Conservation (phyloP, 2,113 vertebrate genomes). For the Aviceda subcristata region DNA sequence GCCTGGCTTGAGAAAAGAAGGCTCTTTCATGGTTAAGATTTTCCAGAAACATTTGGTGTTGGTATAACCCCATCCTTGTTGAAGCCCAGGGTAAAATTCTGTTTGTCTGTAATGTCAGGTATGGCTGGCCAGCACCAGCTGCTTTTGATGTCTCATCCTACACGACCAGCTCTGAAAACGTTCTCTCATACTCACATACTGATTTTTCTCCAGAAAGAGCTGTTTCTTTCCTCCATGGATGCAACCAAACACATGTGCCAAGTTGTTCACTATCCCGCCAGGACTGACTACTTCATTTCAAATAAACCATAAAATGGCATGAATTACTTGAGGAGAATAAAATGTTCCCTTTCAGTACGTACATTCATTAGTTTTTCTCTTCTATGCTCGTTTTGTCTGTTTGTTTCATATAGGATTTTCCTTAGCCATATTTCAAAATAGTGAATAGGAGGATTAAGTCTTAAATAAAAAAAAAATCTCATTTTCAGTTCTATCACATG, state of each 20-base stretch:
- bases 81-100: conserved; percentile 6
- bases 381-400: not conserved
- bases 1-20: conserved; percentile 32
- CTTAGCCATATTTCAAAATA: not conserved
- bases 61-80: not conserved
- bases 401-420: conserved; percentile 1
- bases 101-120: conserved; percentile 4
- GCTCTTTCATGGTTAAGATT: conserved; percentile 29
- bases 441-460: not conserved
- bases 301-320: conserved; percentile 54
- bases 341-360: conserved; percentile 40
- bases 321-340: conserved; percentile 42
- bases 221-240: conserved; percentile 44
- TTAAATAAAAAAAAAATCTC: not conserved
- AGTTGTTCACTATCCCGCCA: conserved; percentile 10
- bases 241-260: not conserved
- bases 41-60: conserved; percentile 42
- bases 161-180: not conserved
- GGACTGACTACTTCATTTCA: conserved; percentile 49
- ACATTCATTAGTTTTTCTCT: not conserved
- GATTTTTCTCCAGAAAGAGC: conserved; percentile 34
- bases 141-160: not conserved
- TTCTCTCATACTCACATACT: not conserved
- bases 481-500: not conserved
- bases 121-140: conserved; percentile 10